phyloP scores from a whole-genome alignment of 2,797 vertebrate species.

The Poecile montanus region DNA sequence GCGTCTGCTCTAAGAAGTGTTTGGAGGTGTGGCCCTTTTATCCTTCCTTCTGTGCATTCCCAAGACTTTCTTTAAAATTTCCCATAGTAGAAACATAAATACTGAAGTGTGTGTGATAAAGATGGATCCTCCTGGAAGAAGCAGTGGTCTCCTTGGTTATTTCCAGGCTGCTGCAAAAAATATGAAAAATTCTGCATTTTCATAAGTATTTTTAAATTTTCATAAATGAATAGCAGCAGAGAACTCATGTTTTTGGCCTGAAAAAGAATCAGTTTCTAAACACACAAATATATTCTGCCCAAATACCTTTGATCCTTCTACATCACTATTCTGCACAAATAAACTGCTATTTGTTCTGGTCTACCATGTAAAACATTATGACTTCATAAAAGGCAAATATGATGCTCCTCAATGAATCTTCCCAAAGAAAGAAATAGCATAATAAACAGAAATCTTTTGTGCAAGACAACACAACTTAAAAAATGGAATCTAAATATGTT shows the following conservation, averaged over 20 bases:
- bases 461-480: background rate
- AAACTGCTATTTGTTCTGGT: background rate
- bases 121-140: background rate
- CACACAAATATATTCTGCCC: background rate
- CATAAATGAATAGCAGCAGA: background rate
- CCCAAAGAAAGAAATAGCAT: background rate
- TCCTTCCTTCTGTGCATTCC: background rate
- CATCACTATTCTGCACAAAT: background rate
- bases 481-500: background rate
- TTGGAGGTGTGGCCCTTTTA: background rate
- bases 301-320: background rate
- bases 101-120: too few relatives aligned
- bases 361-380: background rate
- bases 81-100: background rate
- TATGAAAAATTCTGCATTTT: background rate
- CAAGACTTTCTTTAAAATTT: background rate
- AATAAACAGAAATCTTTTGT: background rate
- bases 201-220: background rate
- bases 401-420: background rate
- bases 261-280: background rate
- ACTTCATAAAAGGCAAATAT: background rate
- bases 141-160: background rate
- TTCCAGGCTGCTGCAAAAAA: background rate
- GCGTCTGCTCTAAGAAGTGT: too few relatives aligned
- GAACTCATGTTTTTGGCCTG: background rate